Evolutionary conservation across 2,888 invertebrate genomes (phyloP).

Genomic region (Acrobasis suavella): DNA sequence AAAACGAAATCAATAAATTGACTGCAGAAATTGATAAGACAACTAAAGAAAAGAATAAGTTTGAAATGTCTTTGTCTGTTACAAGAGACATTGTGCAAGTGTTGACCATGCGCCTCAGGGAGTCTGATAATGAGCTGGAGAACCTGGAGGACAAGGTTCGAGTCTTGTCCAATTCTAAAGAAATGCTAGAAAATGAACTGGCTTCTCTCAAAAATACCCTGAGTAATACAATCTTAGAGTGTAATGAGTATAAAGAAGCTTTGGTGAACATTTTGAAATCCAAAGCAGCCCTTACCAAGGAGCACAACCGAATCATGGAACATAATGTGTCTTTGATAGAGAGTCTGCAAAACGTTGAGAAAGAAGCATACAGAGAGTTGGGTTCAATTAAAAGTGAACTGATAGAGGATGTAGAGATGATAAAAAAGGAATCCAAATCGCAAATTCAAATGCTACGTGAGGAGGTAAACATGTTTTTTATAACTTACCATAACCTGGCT

Average conservation of each 20-base stretch:
- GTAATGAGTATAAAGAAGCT: constrained; percentile 75
- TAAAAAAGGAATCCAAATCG: constrained; percentile 69
- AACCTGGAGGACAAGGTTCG: constrained; percentile 72
- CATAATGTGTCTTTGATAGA: constrained; percentile 75
- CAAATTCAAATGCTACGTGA: constrained; percentile 69
- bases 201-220: constrained; percentile 59
- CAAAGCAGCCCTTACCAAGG: constrained; percentile 71
- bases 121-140: constrained; percentile 83
- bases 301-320: constrained; percentile 75
- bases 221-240: constrained; percentile 64
- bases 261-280: constrained; percentile 73
- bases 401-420: constrained; percentile 71
- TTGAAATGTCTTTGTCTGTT: constrained; percentile 82
- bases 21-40: constrained; percentile 70
- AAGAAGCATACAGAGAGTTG: constrained; percentile 73
- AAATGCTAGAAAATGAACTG: constrained; percentile 63
- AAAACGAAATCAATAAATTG: constrained; percentile 70
- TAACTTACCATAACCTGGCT: no score
- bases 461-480: constrained; percentile 50
- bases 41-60: constrained; percentile 78
- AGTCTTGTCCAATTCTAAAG: constrained; percentile 56
- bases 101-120: constrained; percentile 78
- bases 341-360: constrained; percentile 73
- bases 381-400: constrained; percentile 73
- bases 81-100: constrained; percentile 83